phyloP scores from a whole-genome alignment of 2,113 vertebrate species.

The Copsychus sechellarum region DNA sequence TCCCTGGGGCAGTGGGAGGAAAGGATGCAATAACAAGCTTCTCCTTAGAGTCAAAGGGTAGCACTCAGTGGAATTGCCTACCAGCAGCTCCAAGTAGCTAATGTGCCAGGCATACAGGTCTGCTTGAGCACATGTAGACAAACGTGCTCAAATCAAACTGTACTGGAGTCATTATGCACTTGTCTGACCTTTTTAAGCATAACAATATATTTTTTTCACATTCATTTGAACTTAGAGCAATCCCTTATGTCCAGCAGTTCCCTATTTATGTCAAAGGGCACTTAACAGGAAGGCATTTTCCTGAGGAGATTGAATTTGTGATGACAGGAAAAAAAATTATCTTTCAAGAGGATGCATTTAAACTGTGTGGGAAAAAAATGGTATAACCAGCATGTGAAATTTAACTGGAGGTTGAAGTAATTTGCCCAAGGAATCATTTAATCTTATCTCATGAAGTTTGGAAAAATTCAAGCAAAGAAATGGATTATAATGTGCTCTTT shows the following conservation, averaged over 20 bases:
- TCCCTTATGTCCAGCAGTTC: not conserved
- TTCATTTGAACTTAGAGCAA: not conserved
- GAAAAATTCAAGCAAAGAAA: not conserved
- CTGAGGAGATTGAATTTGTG: not conserved
- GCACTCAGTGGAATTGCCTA: not conserved
- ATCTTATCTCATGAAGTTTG: not conserved
- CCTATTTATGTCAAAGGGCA: not conserved
- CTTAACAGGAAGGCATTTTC: not conserved
- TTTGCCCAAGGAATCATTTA: not conserved
- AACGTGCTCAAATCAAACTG: not conserved
- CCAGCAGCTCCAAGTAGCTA: not conserved
- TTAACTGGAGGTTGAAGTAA: not conserved
- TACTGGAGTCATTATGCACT: not conserved
- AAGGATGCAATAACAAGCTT: not conserved
- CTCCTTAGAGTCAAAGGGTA: not conserved
- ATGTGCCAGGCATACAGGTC: not conserved
- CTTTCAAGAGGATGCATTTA: not conserved
- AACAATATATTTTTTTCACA: not conserved
- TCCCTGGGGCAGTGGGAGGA: not conserved
- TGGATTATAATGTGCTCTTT: not conserved
- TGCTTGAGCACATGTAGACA: not conserved
- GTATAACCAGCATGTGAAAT: not conserved
- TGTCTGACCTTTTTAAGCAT: not conserved
- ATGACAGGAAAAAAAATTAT: not conserved
- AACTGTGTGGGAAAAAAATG: not conserved